Base-by-base conservation (phyloP, 1,140 invertebrate species). In the Drosophila erecta region DNA sequence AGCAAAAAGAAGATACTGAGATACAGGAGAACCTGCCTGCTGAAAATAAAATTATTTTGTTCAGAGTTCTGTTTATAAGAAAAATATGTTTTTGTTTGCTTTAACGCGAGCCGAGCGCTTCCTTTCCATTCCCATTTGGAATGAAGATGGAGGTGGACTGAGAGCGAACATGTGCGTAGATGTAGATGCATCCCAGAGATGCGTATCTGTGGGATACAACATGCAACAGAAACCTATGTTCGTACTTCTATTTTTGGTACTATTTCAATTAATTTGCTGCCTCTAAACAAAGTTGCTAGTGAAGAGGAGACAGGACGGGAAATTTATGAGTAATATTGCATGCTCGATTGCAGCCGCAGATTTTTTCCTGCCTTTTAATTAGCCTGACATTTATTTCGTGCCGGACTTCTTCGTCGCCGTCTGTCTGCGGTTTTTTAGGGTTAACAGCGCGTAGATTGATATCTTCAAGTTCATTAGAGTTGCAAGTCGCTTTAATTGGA, bases 391-490 rank as follows among this genome's bases (percentile, higher is more conserved):
- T 86, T 65, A 83, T 59, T 78, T 67, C 44, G 44, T 65, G 44
- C 35, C 72, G 60, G 55, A 59, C 54, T 24, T 54, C 51, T 40
- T 49, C 53, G 41, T 54, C 44, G 56, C 56, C 41, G 53, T 40
- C 78, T 77, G 56, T 66, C 64, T 81, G 78, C 49, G 67, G 72
- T 50, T 77, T 43, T 77, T 65, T 78, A 89, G 84, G 84, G 84
- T 84, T 89, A 89, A 89, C 84, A 84, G 84, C 79, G 84, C 84
- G 85, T 89, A 90, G 86, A 90, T 90, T 90, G 81, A 90, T 90
- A 90, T 90, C 87, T 90, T 83, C 87, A 90, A 90, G 86, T 90
- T 90, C 86, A 90, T 90, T 90, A 90, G 86, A 86, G 86, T 76
- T 83, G 81, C 86, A 90, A 78, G 85, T 83, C 55, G 79, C 81